phyloP scores from a whole-genome alignment of 2,797 vertebrate species.

The Discoglossus pictus region DNA sequence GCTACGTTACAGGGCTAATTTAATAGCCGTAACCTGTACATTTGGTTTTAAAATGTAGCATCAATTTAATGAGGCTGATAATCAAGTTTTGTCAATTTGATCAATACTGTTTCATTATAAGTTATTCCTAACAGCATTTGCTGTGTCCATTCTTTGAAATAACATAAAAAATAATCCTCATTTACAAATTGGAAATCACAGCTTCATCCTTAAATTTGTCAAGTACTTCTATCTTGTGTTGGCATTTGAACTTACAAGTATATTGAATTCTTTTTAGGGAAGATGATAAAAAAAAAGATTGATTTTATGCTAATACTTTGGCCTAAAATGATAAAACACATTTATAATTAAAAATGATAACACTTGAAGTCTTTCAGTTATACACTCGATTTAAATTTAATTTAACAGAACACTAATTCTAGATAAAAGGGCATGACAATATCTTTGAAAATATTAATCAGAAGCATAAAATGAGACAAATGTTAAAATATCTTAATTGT shows the following conservation, averaged over 20 bases:
- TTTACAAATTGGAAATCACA: too few relatives aligned
- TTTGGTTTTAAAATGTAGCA: too few relatives aligned
- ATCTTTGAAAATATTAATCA: slow-evolving; percentile 45
- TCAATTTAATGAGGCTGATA: too few relatives aligned
- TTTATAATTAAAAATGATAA: slow-evolving; percentile 50
- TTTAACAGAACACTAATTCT: slow-evolving; percentile 48
- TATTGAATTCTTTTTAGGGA: slow-evolving; percentile 8
- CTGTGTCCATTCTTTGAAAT: too few relatives aligned
- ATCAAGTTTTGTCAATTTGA: too few relatives aligned
- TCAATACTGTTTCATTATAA: too few relatives aligned
- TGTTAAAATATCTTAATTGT: slow-evolving; percentile 49
- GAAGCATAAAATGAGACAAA: slow-evolving; percentile 40
- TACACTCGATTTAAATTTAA: slow-evolving; percentile 45
- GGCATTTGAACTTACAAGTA: slow-evolving; percentile 13
- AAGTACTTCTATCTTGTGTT: too few relatives aligned
- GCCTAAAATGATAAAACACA: slow-evolving; percentile 39
- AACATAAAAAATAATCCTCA: too few relatives aligned
- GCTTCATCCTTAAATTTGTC: too few relatives aligned
- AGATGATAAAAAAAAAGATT: slow-evolving; percentile 29
- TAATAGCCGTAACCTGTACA: too few relatives aligned
- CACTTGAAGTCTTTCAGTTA: slow-evolving; percentile 46
- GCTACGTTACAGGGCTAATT: too few relatives aligned
- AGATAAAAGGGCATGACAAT: slow-evolving; percentile 44
- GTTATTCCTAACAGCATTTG: too few relatives aligned
- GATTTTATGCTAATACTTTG: slow-evolving; percentile 40